A percentile compares a stretch with the other conserved stretches of the same genome.
phyloP scores from a whole-genome alignment of 2,888 invertebrate species.

The Strigamia crassipes region DNA sequence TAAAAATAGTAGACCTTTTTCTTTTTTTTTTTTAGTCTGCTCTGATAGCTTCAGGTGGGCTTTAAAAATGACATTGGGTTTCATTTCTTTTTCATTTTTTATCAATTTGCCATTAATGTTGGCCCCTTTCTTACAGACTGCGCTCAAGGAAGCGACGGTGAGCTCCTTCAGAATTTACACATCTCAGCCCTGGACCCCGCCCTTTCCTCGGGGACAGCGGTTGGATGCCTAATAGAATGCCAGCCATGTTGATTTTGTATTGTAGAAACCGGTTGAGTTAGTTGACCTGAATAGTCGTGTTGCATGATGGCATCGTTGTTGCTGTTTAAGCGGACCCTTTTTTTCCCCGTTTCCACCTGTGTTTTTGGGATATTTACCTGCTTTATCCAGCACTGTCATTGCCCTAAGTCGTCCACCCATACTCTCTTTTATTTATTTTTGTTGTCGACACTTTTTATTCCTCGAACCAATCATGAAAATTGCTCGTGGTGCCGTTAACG shows the following conservation, averaged over 20 bases:
- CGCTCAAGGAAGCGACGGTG: conserved; percentile 47
- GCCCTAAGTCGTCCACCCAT: conserved; percentile 11
- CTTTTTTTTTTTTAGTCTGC: conserved; percentile 16
- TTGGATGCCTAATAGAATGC: conserved; percentile 36
- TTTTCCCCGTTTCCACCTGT: not conserved
- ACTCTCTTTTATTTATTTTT: not conserved
- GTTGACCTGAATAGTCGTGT: conserved; percentile 20
- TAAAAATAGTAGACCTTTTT: not conserved
- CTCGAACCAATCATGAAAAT: conserved; percentile 15
- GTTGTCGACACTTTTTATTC: no score
- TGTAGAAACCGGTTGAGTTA: conserved; percentile 23
- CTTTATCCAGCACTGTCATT: conserved; percentile 20
- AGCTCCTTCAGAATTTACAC: conserved; percentile 31
- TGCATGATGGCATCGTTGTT: conserved; percentile 33
- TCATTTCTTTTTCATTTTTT: not conserved
- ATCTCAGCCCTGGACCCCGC: conserved; percentile 20
- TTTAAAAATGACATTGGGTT: conserved; percentile 19
- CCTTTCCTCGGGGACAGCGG: conserved; percentile 32
- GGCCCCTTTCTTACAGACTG: conserved; percentile 47
- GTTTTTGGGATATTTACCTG: not conserved
- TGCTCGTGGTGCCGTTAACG: not conserved
- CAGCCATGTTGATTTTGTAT: conserved; percentile 27
- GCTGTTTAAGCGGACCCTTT: not conserved
- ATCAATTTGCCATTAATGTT: conserved; percentile 44
- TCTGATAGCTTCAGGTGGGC: not conserved